Percentiles rank a stretch among this genome's conserved stretches.
These are phyloP conservation scores for Salmo trutta DNA, from an alignment of 2,797 vertebrate genomes.

Conservation along the genomic window DNA sequence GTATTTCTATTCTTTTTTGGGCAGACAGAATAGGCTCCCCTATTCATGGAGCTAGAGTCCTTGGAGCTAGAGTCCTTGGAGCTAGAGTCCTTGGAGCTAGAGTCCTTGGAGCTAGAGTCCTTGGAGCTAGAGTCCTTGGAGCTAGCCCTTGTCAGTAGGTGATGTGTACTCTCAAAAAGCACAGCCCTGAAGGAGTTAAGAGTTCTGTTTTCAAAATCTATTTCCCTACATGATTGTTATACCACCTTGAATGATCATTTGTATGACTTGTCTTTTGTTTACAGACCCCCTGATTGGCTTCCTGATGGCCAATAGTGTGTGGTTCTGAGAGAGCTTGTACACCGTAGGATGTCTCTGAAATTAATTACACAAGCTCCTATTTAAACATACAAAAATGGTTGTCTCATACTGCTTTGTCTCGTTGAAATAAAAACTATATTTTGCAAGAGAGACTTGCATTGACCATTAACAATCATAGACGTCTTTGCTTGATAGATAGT, in stretches of 20 bases:
- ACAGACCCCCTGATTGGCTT: background rate
- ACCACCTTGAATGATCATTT: conserved; percentile 50
- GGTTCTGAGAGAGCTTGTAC: conserved; percentile 5
- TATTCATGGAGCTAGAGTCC: background rate
- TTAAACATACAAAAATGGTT: background rate
- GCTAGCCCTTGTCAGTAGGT: background rate
- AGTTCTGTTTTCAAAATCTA: conserved; percentile 41
- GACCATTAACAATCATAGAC: no score
- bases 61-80: background rate
- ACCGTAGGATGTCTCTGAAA: background rate
- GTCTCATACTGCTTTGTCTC: background rate
- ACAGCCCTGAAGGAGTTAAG: background rate
- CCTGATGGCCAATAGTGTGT: background rate
- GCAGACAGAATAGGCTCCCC: background rate
- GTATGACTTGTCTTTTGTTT: conserved; percentile 26
- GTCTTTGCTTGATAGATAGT: background rate
- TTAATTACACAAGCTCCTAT: background rate
- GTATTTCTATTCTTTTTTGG: background rate
- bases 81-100: background rate
- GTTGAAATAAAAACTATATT: background rate
- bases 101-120: background rate
- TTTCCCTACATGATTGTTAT: conserved; percentile 45
- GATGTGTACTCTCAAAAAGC: background rate
- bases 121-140: no score
- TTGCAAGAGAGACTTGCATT: background rate